Evolutionary conservation across 2,888 invertebrate species (phyloP), one percentile per base, ranked within the genome.

Genomic region (Caenorhabditis japonica): DNA sequence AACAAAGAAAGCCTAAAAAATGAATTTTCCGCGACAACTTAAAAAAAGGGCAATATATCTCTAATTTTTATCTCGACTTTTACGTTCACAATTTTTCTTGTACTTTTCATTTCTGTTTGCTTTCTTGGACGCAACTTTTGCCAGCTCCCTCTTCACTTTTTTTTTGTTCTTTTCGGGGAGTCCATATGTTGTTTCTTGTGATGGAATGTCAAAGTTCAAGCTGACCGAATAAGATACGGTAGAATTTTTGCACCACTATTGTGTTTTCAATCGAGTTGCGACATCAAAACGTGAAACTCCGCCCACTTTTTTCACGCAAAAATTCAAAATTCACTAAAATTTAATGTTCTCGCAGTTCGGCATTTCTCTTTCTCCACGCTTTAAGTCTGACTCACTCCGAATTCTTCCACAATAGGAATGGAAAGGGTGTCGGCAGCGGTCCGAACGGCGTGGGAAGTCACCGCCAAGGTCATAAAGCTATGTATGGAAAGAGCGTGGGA

Each of bases 391-490:
- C 27, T 66, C 56, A 56, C 41, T 62, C 10, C 34, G 21, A n/a
- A n/a, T n/a, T n/a, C 38, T 55, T 41, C 34, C 30, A 49, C 49
- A 56, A 41, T 55, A 34, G 38, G 34, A 23, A n/a, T n/a, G n/a
- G n/a, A n/a, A n/a, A n/a, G n/a, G n/a, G n/a, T n/a, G n/a, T n/a
- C n/a, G 44, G 55, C 27, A 30, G 30, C 39, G 49, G 39, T 53
- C 39, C 46, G 34, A 62, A 53, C n/a, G 44, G 34, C 36, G 46
- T 59, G 39, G 39, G 39, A 43, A 34, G 39, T 15, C 30, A 38
- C 25, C 52, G 62, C 56, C 64, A 51, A 56, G 56, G 56, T 55
- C 55, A 47, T 55, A 55, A 47, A 43, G 47, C 21, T 56, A 34
- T 66, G 49, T 27, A 64, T 17, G 56, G 39, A 44, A 30, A 53